Percentiles rank a stretch among this genome's conserved stretches.
These are phyloP conservation scores for Sinosuthora webbiana DNA, from an alignment of 2,113 vertebrate genomes.

Conservation along the genomic window DNA sequence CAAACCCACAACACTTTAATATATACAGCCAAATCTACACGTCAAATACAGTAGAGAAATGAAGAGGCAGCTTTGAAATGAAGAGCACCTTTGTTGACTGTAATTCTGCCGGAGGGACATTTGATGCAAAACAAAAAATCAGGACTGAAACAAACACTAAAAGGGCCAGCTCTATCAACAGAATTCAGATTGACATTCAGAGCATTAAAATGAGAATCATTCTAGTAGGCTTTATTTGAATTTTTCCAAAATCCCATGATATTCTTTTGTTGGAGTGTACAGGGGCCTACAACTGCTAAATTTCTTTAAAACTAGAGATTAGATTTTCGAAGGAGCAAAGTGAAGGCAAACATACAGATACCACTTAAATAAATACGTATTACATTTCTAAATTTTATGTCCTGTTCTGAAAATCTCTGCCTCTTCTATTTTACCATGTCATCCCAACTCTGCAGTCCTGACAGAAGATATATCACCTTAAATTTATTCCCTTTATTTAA, in stretches of 20 bases:
- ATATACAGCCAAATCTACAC: background rate
- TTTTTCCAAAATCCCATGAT: background rate
- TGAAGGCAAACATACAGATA: background rate
- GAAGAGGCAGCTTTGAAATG: background rate
- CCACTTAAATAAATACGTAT: background rate
- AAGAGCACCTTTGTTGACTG: background rate
- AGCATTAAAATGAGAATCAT: background rate
- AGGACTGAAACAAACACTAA: background rate
- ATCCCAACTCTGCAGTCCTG: background rate
- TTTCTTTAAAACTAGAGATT: background rate
- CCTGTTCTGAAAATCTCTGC: background rate
- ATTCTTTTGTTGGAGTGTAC: background rate
- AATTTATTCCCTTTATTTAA: constrained; percentile 9
- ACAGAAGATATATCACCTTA: background rate
- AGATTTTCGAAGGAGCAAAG: background rate
- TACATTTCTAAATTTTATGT: background rate
- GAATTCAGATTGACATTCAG: background rate
- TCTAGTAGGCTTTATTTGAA: background rate
- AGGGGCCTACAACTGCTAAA: background rate
- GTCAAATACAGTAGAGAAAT: background rate
- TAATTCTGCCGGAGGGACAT: background rate
- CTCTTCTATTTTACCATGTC: background rate
- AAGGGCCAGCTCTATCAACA: background rate
- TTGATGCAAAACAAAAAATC: background rate
- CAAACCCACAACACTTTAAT: constrained; percentile 22